Evolutionary conservation across 1,140 invertebrate species (phyloP), one percentile per base, ranked within the genome.

Genomic region (Cataglyphis hispanica): DNA sequence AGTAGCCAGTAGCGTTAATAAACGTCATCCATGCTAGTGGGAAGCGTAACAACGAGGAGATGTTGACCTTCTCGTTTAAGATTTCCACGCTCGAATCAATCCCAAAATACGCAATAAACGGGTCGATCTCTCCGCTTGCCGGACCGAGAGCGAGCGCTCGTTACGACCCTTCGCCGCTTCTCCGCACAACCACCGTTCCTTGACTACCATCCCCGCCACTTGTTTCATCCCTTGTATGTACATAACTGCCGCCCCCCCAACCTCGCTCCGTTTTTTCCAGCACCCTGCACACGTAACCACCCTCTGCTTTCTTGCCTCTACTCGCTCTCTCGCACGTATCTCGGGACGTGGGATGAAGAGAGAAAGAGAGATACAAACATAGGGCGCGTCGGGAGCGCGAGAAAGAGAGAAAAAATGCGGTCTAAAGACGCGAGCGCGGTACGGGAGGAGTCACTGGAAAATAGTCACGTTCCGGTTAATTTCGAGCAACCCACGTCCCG

Each of bases 391-490:
- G 61, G 60, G 27, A 43, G 37, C 6, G 19, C n/a, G 69, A 58
- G 13, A 69, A 50, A 56, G 22, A 64, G 61, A 53, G 75, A 61
- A 72, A 84, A 61, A 72, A 84, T 19, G 69, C 43, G 63, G 61
- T n/a, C 61, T 72, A 76, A 76, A 83, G 72, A 78, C 86, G 50
- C 63, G 37, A 58, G 37, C 56, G 50, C 78, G 50, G 66, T 64
- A 56, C 13, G 58, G 66, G 75, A 76, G 67, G 77, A 58, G 50
- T 67, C 76, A 84, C 43, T 76, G 90, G 83, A 87, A 90, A 90
- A 90, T 90, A 90, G 89, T 90, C 84, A 77, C 86, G 89, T 90
- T 90, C 89, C 80, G 89, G 89, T 90, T 90, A 90, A 90, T 90
- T 90, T 90, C 86, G 84, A 88, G 89, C 76, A 74, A 77, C 81